Evolutionary conservation across 2,888 invertebrate genomes (phyloP).

Genomic region (Meghimatium bilineatum): DNA sequence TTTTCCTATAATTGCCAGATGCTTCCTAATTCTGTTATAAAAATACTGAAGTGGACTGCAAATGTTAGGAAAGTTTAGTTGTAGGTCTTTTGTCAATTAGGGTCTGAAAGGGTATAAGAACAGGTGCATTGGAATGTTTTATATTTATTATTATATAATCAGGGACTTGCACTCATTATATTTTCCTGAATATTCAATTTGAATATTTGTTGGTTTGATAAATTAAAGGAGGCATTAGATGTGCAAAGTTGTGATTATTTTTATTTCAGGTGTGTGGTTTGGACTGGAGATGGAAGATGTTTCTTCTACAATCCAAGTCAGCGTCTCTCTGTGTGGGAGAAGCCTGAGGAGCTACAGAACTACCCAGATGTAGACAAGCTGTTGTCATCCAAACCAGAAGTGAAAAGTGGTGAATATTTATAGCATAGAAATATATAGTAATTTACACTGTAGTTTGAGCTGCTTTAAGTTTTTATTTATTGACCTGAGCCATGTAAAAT

Average conservation of each 20-base stretch:
- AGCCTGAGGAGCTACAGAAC: constrained; percentile 87
- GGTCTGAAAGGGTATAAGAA: neutral
- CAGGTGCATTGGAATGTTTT: neutral
- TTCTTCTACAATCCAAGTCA: constrained; percentile 99
- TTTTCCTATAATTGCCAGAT: no score
- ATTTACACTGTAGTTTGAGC: no score
- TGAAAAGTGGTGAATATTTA: constrained; percentile 46
- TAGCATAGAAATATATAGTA: neutral
- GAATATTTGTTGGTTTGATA: neutral
- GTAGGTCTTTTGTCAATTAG: neutral
- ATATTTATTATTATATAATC: neutral
- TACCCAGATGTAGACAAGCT: constrained; percentile 95
- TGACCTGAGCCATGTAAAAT: no score
- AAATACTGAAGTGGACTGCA: no score
- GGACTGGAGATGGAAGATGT: constrained; percentile 97
- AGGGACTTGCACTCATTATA: neutral
- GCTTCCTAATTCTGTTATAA: no score
- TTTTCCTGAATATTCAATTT: neutral
- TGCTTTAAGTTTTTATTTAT: no score
- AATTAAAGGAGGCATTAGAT: neutral
- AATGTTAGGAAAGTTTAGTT: neutral
- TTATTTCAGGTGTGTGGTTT: constrained; percentile 91
- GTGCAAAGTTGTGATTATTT: neutral
- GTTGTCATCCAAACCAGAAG: constrained; percentile 86
- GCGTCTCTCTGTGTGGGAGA: constrained; percentile 96